Evolutionary conservation across 1,140 invertebrate genomes (phyloP).

Genomic region (Doryteuthis pealeii): DNA sequence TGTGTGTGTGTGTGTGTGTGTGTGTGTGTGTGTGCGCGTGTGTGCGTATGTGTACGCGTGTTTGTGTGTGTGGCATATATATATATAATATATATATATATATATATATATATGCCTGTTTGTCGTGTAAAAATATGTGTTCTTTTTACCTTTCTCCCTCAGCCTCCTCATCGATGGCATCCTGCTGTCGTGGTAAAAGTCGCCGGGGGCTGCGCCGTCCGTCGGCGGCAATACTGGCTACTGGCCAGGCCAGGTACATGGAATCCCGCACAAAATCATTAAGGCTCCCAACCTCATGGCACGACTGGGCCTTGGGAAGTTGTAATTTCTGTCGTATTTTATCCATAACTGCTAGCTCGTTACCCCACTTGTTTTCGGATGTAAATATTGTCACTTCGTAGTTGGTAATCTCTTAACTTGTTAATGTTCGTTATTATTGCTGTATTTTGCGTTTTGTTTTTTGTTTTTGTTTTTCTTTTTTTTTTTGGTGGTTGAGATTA

Average conservation of each 20-base stretch:
- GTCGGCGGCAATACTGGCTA: slow-evolving; percentile 31
- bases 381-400: not conserved
- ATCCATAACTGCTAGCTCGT: slow-evolving; percentile 22
- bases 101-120: too few relatives aligned
- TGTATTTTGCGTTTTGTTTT: too few relatives aligned
- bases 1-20: too few relatives aligned
- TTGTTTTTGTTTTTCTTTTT: too few relatives aligned
- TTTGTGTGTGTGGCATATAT: too few relatives aligned
- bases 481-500: too few relatives aligned
- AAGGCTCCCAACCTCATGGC: slow-evolving; percentile 32
- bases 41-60: too few relatives aligned
- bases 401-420: not conserved
- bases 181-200: slow-evolving; percentile 28
- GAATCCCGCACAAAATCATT: slow-evolving; percentile 35
- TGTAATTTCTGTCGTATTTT: slow-evolving; percentile 36
- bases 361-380: not conserved
- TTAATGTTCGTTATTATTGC: not conserved
- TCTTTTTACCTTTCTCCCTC: slow-evolving; percentile 25
- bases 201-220: slow-evolving; percentile 20
- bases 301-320: slow-evolving; percentile 34
- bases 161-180: slow-evolving; percentile 36
- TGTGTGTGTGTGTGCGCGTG: too few relatives aligned
- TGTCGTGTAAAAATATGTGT: too few relatives aligned
- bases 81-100: too few relatives aligned
- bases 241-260: slow-evolving; percentile 38